Evolutionary conservation across 2,113 vertebrate species (phyloP), one percentile per base, ranked within the genome.

Genomic region (Etheostoma cragini): DNA sequence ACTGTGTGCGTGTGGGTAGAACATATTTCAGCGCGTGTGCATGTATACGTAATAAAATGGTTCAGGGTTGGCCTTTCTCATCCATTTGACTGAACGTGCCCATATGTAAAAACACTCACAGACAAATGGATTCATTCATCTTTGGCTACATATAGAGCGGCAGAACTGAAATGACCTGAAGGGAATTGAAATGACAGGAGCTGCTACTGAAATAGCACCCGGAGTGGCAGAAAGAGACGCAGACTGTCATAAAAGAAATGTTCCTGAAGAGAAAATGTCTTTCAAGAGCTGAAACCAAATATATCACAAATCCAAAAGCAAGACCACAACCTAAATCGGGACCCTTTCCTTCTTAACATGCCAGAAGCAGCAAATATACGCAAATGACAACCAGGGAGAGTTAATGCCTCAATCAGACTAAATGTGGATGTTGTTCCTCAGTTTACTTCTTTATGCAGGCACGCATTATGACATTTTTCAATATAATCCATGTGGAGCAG

Each of bases 181-280:
- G 52, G 70, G 78, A 84, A 74, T 42, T 58, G 71, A 67, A 88
- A 71, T 78, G 75, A 84, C 72, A 84, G 65, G 54, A 71, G 68
- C 53, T 46, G 63, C 69, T 26, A 1, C 67, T 80, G 56, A 80
- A 56, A 56, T 49, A 42, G 58, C 81, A 73, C 53, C 26, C 46
- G 1, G 60, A 74, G 61, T 68, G 38, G 61, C 52, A 75, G 38
- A 30, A 14, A 47, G 45, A 77, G 42, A n/a, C 5, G 21, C 21
- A 13, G 49, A 52, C 53, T 63, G 67, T 68, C 52, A 45, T 17
- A 21, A 53, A 35, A 46, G 17, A 71, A 52, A 72, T 33, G 45
- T 45, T 42, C 6, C 35, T 21, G 17, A 54, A 54, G 22, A 63
- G 11, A 74, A 83, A 57, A 73, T 19, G 30, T 62, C 70, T 52